A percentile compares a stretch with the other conserved stretches of the same genome.
Evolutionary conservation across 1,140 invertebrate genomes (phyloP).

Genomic region (Cotesia vestalis): DNA sequence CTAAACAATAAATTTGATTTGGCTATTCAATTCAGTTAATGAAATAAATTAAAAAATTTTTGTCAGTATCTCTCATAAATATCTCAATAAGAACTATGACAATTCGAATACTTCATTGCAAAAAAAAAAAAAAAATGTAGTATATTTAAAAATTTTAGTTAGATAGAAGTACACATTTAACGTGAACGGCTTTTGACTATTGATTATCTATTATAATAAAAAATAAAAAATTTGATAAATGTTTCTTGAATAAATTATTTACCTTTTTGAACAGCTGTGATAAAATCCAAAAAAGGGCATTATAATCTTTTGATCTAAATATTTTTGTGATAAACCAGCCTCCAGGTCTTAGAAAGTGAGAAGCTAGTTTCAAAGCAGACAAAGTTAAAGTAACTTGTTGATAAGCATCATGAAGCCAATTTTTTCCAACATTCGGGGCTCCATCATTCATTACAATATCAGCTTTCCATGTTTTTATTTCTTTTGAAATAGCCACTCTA

Average conservation of each 20-base stretch:
- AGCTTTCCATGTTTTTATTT: constrained; percentile 95
- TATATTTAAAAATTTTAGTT: no score
- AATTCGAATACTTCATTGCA: no score
- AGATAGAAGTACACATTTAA: no score
- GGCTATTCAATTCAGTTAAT: no score
- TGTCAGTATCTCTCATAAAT: no score
- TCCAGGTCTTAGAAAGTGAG: constrained; percentile 89
- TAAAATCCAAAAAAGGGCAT: constrained; percentile 93
- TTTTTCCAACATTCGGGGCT: constrained; percentile 97
- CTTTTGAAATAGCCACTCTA: constrained; percentile 78
- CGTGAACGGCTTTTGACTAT: no score
- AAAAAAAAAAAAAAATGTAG: no score
- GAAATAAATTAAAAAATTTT: no score
- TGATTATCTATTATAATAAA: no score
- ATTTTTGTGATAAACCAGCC: constrained; percentile 99
- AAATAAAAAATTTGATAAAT: no score
- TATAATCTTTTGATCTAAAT: constrained; percentile 98
- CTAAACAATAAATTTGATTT: no score
- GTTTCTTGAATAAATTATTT: constrained; percentile 18
- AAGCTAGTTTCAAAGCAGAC: constrained; percentile 91
- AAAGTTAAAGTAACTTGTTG: constrained; percentile 91
- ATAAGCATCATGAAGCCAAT: constrained; percentile 98
- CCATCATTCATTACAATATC: constrained; percentile 97
- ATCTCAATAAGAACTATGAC: no score
- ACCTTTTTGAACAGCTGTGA: constrained; percentile 94